Base-by-base conservation (phyloP, 2,888 invertebrate species). In the Pyrrhia umbra region DNA sequence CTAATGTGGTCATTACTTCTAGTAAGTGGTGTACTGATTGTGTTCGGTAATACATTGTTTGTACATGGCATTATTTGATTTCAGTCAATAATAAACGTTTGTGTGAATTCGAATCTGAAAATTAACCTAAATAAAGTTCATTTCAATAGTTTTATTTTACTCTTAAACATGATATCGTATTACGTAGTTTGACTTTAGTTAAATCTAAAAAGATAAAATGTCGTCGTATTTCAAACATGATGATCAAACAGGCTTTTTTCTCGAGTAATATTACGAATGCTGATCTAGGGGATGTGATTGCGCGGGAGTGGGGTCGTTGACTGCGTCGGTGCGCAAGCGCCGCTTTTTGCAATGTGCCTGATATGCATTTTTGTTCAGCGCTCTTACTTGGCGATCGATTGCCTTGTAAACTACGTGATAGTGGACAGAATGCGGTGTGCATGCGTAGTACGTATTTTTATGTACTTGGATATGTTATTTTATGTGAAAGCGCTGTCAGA, bases 211-310 rank as follows among this genome's bases (percentile, higher is more conserved):
- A 50, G 18, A 73, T 58, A 51, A 51, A 72, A 59, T 37, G 42
- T 37, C 34, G 18, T 21, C 10, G 30, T 66, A 39, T 34, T 6
- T 39, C 15, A 20, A 25, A 6, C 68, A 25, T 71, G 60, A 74
- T 62, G 43, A 71, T 45, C 40, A 61, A 59, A 76, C 74, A 27
- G 59, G 68, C 37, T 76, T 62, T 60, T 58, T 64, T 47, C 55
- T 62, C 52, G 45, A 16, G 34, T 66, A 45, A 45, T 46, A 58
- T 68, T 51, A 64, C 72, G 49, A 23, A 58, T 54, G 61, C 55
- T 68, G 64, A 77, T 77, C 63, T 73, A 77, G 78, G 74, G 75
- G 81, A 64, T 79, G 77, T 68, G 81, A 76, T 75, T 79, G 77
- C 64, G 68, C 68, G 37, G 74, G 66, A 66, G 54, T n/a, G 52